A percentile compares a stretch with the other conserved stretches of the same genome.
These are phyloP conservation scores for Neotragus pygmaeus DNA, from an alignment of 2,113 vertebrate species.

Conservation along the genomic window DNA sequence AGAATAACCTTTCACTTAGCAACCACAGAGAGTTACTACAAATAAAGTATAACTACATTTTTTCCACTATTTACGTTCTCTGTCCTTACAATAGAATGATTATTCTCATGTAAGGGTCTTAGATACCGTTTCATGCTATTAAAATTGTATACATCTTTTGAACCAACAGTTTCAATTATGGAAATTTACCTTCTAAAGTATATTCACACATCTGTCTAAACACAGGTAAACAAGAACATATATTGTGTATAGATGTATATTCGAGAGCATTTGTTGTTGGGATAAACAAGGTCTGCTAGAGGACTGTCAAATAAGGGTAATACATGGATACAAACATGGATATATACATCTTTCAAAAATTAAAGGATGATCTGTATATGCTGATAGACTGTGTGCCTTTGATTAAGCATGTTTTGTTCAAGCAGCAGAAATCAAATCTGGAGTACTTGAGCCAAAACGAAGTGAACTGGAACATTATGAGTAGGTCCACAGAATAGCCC, in stretches of 20 bases:
- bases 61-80: background rate
- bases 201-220: background rate
- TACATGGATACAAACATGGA: background rate
- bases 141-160: conserved; percentile 13
- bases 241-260: background rate
- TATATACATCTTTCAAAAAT: background rate
- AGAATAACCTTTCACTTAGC: background rate
- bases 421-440: background rate
- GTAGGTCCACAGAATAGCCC: background rate
- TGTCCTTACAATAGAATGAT: background rate
- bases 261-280: background rate
- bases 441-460: background rate
- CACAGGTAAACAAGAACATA: background rate
- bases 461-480: background rate
- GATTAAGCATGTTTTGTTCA: background rate
- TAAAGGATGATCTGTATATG: background rate
- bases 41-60: background rate
- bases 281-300: background rate
- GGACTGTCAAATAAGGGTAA: background rate
- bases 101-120: background rate
- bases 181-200: background rate
- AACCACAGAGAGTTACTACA: background rate
- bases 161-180: background rate
- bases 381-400: background rate
- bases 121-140: background rate